Evolutionary conservation across 2,888 invertebrate species (phyloP), one percentile per base, ranked within the genome.

Genomic region (Cosmia pyralina): DNA sequence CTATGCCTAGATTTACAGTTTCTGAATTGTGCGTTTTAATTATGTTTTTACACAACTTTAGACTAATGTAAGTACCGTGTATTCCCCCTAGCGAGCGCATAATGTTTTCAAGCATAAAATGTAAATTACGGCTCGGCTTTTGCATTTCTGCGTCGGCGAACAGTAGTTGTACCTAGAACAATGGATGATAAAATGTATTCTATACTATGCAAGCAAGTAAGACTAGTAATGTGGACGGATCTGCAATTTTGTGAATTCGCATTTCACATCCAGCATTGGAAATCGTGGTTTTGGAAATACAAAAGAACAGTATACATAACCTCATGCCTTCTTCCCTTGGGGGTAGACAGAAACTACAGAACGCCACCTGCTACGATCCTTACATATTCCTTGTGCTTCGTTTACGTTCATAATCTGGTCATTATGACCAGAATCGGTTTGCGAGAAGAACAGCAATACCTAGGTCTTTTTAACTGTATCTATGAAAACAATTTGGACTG

Each of bases 181-280:
- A 86, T 87, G 75, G 81, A 64, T 78, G 84, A 72, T 86, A 86
- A 86, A 87, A 86, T 74, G 65, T 83, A 68, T 80, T 78, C 66
- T 83, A 66, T 81, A 77, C 57, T 84, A 66, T 69, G 66, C 65
- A 73, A 69, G 66, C 65, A 73, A 69, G 67, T 22, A 55, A 44
- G 68, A 58, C 50, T 78, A 73, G 53, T 59, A 65, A 69, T 44
- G 17, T 64, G 50, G 53, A 72, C 22, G 70, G 74, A 74, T 72
- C 38, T 44, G 60, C 63, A 38, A 28, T 66, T 75, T 63, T 55
- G 74, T 55, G n/a, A 50, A 69, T 34, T 17, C n/a, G n/a, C 13
- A 58, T 75, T 65, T 75, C 28, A 38, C 13, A 15, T 53, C 17
- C 4, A 22, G 11, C 22, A 34, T 72, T 64, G 1, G n/a, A 55